Evolutionary conservation across 1,140 invertebrate species (phyloP), one percentile per base, ranked within the genome.

Genomic region (Magallana gigas): DNA sequence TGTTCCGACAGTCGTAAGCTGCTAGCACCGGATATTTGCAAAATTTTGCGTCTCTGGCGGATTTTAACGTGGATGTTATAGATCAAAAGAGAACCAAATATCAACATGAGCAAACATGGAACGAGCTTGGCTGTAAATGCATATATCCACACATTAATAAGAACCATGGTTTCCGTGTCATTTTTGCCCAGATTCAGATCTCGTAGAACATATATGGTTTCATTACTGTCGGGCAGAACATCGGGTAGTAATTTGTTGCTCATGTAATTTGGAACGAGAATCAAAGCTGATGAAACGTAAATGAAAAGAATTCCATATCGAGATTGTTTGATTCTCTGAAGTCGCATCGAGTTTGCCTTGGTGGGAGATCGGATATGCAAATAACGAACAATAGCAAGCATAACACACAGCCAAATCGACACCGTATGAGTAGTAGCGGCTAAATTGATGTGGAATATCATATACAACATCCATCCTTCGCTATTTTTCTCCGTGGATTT

Each of bases 351-450:
- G 96, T 93, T 96, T 90, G 90, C 96, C 76, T 96, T 96, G 86
- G 97, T 97, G 0, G 97, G 97, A 90, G 96, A 94, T 36, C 90
- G 95, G 0, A 98, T 97, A 0, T 98, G 97, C 8, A 98, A 96
- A 93, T 98, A 99, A 4, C 98, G 95, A 97, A 98, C 98, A 4
- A 99, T 96, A 0, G 98, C 98, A 80, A 99, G 94, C 2, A 97
- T 97, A 0, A 99, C 97, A 0, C 98, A 98, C 88, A 99, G 93
- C 96, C 97, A 98, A 88, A 98, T 99, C 0, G 98, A 98, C 60
- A 98, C 97, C 0, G 98, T 98, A 94, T 99, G 98, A 92, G 97
- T 96, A 0, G 98, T 97, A 96, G 95, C 94, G 11, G 96, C 95
- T 92, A 98, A 98, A 90, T 98, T 94, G 56, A 94, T 92, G 89